Evolutionary conservation across 2,113 vertebrate genomes (phyloP), one percentile per base, ranked within the genome.

Genomic region (Corydoras sp.): DNA sequence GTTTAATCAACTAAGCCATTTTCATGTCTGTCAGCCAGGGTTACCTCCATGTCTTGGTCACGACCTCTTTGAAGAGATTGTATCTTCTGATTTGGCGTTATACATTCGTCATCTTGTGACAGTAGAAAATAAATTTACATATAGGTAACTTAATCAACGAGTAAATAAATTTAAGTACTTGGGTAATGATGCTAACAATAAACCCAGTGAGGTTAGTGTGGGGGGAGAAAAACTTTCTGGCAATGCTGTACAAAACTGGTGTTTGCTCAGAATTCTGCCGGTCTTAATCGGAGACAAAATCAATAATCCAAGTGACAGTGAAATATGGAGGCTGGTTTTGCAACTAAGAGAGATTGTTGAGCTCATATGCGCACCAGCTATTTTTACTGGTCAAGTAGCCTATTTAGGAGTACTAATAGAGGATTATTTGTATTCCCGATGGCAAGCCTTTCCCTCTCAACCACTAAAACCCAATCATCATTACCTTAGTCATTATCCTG

Each of bases 161-260:
- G 64, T 68, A 50, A 68, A 63, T 54, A 67, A 74, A 9, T 67
- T 71, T 3, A 31, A 65, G 8, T 73, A 62, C 32, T 31, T 69
- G 0, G 49, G 65, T 66, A 72, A 49, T 30, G 74, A 69, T 62
- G 74, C 18, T 14, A 63, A 59, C 10, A 7, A 68, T 14, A 79
- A 76, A 59, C 62, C 67, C n/a, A 11, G 56, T 43, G 62, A 74
- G 62, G 59, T 68, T 14, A 48, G 50, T 58, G n/a, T 51, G 58
- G 24, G 9, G 32, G 35, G n/a, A n/a, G 63, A 43, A 55, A 78
- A 74, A 11, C 55, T 78, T 9, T 13, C 7, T 62, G 72, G 72
- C 9, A 62, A 79, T 65, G 70, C 74, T 49, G 73, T 79, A 4
- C 77, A 79, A 18, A 76, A 76, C 12, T 76, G 67, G 71, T 76